These are phyloP conservation scores for Melanophora roralis DNA, from an alignment of 2,888 invertebrate genomes.

Conservation along the genomic window DNA sequence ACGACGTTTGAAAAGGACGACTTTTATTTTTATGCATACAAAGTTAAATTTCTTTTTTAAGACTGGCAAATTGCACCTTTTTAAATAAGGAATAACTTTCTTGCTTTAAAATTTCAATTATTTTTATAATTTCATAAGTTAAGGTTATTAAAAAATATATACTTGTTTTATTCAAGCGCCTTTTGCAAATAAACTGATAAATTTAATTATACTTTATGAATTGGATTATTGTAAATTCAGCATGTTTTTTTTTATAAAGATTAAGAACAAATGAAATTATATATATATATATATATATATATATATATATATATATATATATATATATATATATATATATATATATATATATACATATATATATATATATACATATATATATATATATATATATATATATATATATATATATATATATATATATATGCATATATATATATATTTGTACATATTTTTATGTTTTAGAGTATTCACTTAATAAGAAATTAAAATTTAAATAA, in stretches of 20 bases:
- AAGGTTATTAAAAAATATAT: slow-evolving; percentile 57
- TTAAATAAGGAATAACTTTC: slow-evolving; percentile 9
- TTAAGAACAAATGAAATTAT: not conserved
- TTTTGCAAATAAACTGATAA: slow-evolving; percentile 73
- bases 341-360: not conserved
- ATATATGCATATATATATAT: too few species aligned
- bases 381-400: too few species aligned
- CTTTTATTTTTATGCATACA: too few species aligned
- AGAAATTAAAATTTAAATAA: slow-evolving; percentile 27
- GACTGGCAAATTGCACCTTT: slow-evolving; percentile 45
- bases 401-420: too few species aligned
- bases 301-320: too few species aligned
- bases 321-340: too few species aligned
- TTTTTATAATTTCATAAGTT: slow-evolving; percentile 43
- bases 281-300: slow-evolving; percentile 14
- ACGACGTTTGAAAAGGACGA: not conserved
- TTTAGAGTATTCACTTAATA: too few species aligned
- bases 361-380: too few species aligned
- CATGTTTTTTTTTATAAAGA: slow-evolving; percentile 42
- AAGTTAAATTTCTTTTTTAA: too few species aligned
- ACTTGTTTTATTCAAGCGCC: slow-evolving; percentile 74
- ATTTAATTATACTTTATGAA: slow-evolving; percentile 64
- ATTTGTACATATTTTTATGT: slow-evolving; percentile 7
- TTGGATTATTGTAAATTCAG: slow-evolving; percentile 66
- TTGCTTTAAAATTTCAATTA: slow-evolving; percentile 19